Conservation (phyloP, 2,797 vertebrate species). For the Pyrrhura leucotis region DNA sequence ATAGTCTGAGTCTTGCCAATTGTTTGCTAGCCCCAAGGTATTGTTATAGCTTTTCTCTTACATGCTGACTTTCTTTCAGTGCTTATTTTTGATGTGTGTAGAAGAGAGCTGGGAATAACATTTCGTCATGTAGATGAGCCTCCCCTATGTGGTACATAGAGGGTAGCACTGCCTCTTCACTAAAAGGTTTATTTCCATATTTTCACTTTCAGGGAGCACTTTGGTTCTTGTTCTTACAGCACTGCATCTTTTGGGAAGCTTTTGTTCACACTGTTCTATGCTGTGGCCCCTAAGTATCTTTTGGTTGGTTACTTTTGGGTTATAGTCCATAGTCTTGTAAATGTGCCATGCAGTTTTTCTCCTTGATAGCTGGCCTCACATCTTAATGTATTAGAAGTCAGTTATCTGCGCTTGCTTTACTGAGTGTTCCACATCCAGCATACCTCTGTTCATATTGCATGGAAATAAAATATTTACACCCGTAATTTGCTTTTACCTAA, state of each 20-base stretch:
- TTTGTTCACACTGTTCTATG: neutral
- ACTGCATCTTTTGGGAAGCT: neutral
- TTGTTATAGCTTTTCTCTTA: neutral
- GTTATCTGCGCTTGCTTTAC: neutral
- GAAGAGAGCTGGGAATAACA: neutral
- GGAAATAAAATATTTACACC: neutral
- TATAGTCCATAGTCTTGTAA: neutral
- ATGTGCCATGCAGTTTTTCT: neutral
- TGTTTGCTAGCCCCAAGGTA: neutral
- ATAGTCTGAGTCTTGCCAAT: neutral
- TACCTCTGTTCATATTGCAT: neutral
- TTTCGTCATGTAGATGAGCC: neutral
- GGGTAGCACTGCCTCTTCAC: neutral
- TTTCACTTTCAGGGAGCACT: neutral
- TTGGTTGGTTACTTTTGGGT: neutral
- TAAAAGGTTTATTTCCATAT: neutral
- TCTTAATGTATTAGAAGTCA: neutral
- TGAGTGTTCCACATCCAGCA: neutral
- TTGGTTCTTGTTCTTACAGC: neutral
- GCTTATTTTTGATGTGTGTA: neutral
- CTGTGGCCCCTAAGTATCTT: neutral
- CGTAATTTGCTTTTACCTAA: neutral
- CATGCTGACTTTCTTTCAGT: neutral
- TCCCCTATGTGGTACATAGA: neutral
- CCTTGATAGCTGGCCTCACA: accelerated